Conservation (phyloP, 1,140 invertebrate species). For the Marisa cornuarietis region DNA sequence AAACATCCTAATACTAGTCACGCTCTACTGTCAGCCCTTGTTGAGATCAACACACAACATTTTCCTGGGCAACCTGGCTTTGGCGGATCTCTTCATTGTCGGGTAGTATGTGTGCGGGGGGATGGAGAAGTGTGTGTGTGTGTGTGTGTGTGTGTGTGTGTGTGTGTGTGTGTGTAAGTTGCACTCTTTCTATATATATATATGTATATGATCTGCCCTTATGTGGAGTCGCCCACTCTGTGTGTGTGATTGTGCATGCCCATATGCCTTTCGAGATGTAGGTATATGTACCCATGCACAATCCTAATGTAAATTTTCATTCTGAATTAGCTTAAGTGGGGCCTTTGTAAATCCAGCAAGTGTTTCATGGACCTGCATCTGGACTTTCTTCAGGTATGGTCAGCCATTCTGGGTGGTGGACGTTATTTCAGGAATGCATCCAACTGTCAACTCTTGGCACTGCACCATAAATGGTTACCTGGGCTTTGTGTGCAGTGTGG, state of each 20-base stretch:
- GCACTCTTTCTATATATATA: too few relatives aligned
- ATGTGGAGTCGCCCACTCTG: too few relatives aligned
- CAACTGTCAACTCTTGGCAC: not conserved
- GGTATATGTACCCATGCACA: not conserved
- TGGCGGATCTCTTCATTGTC: conserved; percentile 6
- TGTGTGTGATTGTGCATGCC: not conserved
- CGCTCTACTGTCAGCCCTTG: not conserved
- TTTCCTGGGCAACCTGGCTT: conserved; percentile 2
- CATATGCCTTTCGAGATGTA: not conserved
- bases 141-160: conserved; percentile 3
- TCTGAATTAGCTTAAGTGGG: not conserved
- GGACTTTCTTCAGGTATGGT: conserved; percentile 2
- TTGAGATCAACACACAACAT: not conserved
- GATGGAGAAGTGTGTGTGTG: conserved; percentile 1
- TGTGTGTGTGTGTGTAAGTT: not conserved
- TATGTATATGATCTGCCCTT: too few relatives aligned
- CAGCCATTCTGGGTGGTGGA: not conserved
- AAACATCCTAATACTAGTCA: not conserved
- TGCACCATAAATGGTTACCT: conserved; percentile 1
- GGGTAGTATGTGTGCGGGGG: not conserved
- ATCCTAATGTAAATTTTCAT: too few relatives aligned
- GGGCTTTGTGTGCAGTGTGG: conserved; percentile 2
- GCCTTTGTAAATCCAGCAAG: not conserved
- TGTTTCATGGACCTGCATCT: not conserved
- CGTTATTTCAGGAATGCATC: not conserved